phyloP scores from a whole-genome alignment of 2,797 vertebrate genomes.

The Brotula barbata region DNA sequence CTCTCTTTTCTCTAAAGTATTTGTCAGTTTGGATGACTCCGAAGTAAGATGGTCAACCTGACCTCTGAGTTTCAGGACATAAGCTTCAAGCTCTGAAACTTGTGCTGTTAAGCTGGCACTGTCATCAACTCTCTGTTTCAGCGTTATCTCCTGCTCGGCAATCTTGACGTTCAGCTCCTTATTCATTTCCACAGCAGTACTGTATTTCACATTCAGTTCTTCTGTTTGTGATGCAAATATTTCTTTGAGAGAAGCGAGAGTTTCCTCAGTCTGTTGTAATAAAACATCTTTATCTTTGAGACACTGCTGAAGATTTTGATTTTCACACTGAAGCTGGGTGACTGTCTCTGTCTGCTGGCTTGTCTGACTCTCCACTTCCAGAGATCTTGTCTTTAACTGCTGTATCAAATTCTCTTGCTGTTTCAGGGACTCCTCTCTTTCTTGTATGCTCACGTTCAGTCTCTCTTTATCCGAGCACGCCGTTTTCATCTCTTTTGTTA shows the following conservation, averaged over 20 bases:
- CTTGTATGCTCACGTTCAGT: constrained; percentile 64
- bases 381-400: constrained; percentile 70
- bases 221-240: constrained; percentile 70
- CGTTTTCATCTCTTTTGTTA: constrained; percentile 72
- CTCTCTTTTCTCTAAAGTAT: constrained; percentile 77
- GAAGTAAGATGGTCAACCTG: constrained; percentile 69
- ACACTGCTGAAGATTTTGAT: constrained; percentile 53
- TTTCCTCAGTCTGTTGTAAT: constrained; percentile 66
- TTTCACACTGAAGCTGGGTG: constrained; percentile 72
- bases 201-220: constrained; percentile 52
- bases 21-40: constrained; percentile 74
- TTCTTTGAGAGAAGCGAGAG: constrained; percentile 70
- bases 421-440: constrained; percentile 72
- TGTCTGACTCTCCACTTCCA: constrained; percentile 67
- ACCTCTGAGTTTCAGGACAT: constrained; percentile 60
- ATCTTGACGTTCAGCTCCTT: constrained; percentile 61
- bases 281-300: constrained; percentile 73
- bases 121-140: constrained; percentile 75
- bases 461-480: constrained; percentile 69
- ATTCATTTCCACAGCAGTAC: constrained; percentile 54
- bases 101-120: constrained; percentile 62
- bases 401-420: constrained; percentile 76
- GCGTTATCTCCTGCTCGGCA: constrained; percentile 70
- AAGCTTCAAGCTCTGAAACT: constrained; percentile 72
- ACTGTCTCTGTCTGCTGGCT: constrained; percentile 65